Evolutionary conservation across 2,113 vertebrate genomes (phyloP).

Genomic region (Tringa solitaria): DNA sequence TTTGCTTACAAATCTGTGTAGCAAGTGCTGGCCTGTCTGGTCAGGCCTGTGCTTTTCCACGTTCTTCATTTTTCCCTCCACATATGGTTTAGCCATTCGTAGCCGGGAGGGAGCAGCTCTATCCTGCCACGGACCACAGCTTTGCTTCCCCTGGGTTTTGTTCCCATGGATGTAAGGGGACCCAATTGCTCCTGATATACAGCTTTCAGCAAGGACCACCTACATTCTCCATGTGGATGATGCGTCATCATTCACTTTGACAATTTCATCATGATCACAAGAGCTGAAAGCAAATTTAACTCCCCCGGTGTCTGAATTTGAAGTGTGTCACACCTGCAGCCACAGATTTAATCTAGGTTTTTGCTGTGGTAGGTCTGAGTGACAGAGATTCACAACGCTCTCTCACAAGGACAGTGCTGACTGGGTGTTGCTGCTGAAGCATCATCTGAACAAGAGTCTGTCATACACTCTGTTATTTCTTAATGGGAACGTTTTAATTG

Average conservation of each 20-base stretch:
- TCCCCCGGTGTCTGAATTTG: background rate
- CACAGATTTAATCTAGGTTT: background rate
- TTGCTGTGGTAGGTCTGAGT: slow-evolving; percentile 1
- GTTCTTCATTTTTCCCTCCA: background rate
- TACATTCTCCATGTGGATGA: background rate
- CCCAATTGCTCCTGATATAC: background rate
- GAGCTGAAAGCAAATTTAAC: background rate
- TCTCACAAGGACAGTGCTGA: background rate
- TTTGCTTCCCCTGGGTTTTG: background rate
- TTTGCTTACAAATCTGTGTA: background rate
- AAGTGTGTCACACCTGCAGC: background rate
- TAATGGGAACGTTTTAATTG: slow-evolving; percentile 16
- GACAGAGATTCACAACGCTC: background rate
- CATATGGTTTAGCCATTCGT: background rate
- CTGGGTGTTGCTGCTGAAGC: background rate
- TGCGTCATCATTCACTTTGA: background rate
- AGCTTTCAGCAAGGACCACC: background rate
- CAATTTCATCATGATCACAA: background rate
- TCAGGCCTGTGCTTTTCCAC: background rate
- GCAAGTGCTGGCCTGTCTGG: background rate
- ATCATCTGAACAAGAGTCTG: background rate
- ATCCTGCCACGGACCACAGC: background rate
- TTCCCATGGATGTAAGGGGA: background rate
- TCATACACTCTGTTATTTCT: background rate
- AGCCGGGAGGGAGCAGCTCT: background rate